Percentiles rank a stretch among this genome's conserved stretches.
These are phyloP conservation scores for Psittacara wagleri DNA, from an alignment of 2,113 vertebrate genomes.

Conservation along the genomic window DNA sequence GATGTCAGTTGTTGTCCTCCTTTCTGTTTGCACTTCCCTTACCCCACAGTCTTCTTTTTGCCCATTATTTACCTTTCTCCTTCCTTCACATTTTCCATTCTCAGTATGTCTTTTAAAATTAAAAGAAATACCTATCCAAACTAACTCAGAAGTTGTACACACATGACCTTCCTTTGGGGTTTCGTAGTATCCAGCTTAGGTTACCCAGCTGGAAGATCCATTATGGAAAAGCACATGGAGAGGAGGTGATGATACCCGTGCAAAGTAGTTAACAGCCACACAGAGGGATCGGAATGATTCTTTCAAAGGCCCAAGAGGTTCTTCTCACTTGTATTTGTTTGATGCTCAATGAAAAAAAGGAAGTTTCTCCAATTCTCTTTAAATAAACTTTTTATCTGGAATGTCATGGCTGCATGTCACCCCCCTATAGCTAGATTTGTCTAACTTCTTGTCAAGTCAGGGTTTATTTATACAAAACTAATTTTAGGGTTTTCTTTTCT, in stretches of 20 bases:
- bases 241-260: not conserved
- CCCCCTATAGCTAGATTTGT: not conserved
- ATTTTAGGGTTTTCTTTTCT: constrained; percentile 9
- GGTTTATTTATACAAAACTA: constrained; percentile 11
- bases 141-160: not conserved
- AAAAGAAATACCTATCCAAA: not conserved
- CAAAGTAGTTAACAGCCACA: not conserved
- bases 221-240: not conserved
- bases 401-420: not conserved
- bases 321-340: not conserved
- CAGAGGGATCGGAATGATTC: not conserved
- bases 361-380: not conserved
- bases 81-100: not conserved
- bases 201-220: not conserved
- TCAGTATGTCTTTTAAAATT: not conserved
- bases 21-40: not conserved
- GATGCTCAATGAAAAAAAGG: not conserved
- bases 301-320: not conserved
- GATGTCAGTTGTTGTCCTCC: not conserved
- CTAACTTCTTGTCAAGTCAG: constrained; percentile 22
- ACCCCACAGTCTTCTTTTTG: not conserved
- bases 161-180: not conserved
- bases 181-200: not conserved
- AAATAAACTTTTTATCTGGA: not conserved
- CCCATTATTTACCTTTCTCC: not conserved